A percentile compares a stretch with the other conserved stretches of the same genome.
These are phyloP conservation scores for Drosophila ezoana DNA, from an alignment of 2,888 invertebrate genomes.

Conservation along the genomic window DNA sequence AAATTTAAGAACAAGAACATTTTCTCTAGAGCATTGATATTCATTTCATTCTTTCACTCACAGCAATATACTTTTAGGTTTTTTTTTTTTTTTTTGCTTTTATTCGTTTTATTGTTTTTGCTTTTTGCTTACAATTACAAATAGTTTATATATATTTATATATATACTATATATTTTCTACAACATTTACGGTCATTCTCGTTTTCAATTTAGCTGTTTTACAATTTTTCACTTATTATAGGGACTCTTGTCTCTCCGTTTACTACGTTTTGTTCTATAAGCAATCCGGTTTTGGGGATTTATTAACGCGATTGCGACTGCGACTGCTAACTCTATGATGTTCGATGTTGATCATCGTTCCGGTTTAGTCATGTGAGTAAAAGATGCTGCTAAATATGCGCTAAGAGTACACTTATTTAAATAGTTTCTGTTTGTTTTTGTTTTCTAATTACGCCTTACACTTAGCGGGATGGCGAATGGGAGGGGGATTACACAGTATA, in stretches of 20 bases:
- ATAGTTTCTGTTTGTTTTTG: slow-evolving; percentile 53
- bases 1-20: neutral
- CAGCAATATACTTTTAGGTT: slow-evolving; percentile 1
- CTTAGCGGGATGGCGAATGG: slow-evolving; percentile 53
- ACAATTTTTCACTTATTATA: slow-evolving; percentile 66
- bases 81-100: slow-evolving; percentile 51
- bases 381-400: slow-evolving; percentile 79
- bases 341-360: slow-evolving; percentile 45
- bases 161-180: slow-evolving; percentile 78
- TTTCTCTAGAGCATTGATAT: neutral
- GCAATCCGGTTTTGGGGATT: slow-evolving; percentile 64
- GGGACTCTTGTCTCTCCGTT: slow-evolving; percentile 70
- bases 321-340: slow-evolving; percentile 31
- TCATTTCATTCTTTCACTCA: slow-evolving; percentile 2
- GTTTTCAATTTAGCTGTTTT: slow-evolving; percentile 66
- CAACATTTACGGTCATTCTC: slow-evolving; percentile 73
- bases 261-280: slow-evolving; percentile 67
- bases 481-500: slow-evolving; percentile 64
- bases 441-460: slow-evolving; percentile 59
- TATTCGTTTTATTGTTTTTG: slow-evolving; percentile 67
- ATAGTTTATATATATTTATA: slow-evolving; percentile 69
- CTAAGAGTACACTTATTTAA: slow-evolving; percentile 76
- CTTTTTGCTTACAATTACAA: slow-evolving; percentile 75
- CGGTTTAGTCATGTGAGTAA: slow-evolving; percentile 76
- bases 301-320: slow-evolving; percentile 47